phyloP scores from a whole-genome alignment of 2,113 vertebrate species.

The Prolemur simus region DNA sequence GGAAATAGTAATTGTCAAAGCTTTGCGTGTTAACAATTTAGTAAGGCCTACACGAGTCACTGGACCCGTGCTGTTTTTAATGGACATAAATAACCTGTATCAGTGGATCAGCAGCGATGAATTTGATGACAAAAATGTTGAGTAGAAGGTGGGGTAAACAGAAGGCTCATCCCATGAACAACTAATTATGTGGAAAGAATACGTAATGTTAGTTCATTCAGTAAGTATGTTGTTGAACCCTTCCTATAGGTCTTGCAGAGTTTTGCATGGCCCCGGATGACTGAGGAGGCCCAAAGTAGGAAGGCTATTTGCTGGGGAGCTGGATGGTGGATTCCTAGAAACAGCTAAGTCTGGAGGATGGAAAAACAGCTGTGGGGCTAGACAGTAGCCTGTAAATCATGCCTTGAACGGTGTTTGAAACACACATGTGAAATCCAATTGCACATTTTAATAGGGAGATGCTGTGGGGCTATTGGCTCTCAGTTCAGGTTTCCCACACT shows the following conservation, averaged over 20 bases:
- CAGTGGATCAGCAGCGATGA: background rate
- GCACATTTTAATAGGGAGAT: constrained; percentile 74
- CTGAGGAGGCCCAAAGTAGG: background rate
- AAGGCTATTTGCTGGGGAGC: background rate
- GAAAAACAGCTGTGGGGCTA: constrained; percentile 69
- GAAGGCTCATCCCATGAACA: constrained; percentile 35
- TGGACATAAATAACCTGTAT: background rate
- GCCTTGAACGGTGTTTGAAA: constrained; percentile 64
- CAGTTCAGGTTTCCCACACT: constrained; percentile 66
- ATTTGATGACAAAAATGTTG: constrained; percentile 52
- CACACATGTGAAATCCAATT: constrained; percentile 71
- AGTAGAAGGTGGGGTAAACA: background rate
- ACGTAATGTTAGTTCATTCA: background rate
- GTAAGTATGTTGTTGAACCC: background rate
- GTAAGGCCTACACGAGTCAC: background rate
- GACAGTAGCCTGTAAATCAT: constrained; percentile 74
- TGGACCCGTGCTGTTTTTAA: constrained; percentile 19
- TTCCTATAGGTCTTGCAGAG: background rate
- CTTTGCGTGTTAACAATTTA: background rate
- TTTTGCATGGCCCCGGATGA: background rate
- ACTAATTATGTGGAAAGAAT: background rate
- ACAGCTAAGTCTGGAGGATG: constrained; percentile 27
- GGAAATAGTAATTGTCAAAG: background rate
- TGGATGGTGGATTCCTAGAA: constrained; percentile 54
- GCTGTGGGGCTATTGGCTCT: constrained; percentile 68